Evolutionary conservation across 37 sponge, comb jelly and placozoan species (phyloP), one percentile per base, ranked within the genome.

Genomic region (Mnemiopsis leidyi): DNA sequence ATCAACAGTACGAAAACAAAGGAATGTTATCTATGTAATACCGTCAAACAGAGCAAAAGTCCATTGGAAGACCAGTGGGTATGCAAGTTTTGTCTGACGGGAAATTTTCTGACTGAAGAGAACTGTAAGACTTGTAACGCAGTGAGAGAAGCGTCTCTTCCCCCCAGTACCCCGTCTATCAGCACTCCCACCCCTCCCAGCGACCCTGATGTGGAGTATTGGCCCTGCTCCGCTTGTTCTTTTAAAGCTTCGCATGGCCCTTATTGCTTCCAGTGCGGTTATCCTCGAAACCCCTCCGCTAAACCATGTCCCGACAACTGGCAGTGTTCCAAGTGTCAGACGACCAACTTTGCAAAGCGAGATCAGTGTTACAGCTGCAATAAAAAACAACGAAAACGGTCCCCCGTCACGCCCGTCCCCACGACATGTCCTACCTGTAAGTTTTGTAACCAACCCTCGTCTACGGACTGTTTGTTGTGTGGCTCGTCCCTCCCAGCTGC

Each of bases 261-360:
- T 40, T 61, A 85, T 61, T 85, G 90, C 36, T 85, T 85, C 48
- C 90, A 85, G 61, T 85, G 90, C 36, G 90, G 90, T 26, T 23
- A 40, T 3, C 2, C 16, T 1, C 13, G 25, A 18, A 40, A 35
- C 35, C 90, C 90, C 29, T 9, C 29, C 61, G 39, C 29, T 16
- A 40, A 35, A 25, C 30, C 23, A 13, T 40, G 90, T 39, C 61
- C 40, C 0, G 90, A 39, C 21, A 85, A 39, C 28, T 85, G 90
- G 90, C 21, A 38, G 61, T 85, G 90, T 85, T 23, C 61, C 29
- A 26, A 26, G 2, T 85, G 90, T 85, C 24, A 38, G 29, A 16
- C 48, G 0, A 26, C 90, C 2, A 85, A 85, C 61, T 85, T 40
- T 26, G 90, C 24, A n/a, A 85, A 85, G 36, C 90, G 90, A 40